phyloP scores from a whole-genome alignment of 2,888 invertebrate species.

The Standfussiana lucernea region DNA sequence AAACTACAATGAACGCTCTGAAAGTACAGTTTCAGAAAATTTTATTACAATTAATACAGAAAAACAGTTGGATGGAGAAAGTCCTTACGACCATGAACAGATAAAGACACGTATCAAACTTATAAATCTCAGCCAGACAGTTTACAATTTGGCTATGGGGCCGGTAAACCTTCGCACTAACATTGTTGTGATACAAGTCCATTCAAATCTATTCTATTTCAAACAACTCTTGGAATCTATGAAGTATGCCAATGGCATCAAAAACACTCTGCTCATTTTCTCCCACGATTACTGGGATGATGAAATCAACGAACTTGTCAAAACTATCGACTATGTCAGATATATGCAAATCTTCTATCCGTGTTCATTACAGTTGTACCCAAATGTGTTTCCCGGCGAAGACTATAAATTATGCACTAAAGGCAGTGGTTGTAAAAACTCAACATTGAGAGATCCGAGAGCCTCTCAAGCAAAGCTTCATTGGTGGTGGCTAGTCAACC shows the following conservation, averaged over 20 bases:
- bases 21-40: neutral
- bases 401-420: conserved; percentile 69
- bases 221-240: conserved; percentile 69
- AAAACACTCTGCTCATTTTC: conserved; percentile 70
- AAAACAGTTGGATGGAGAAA: conserved; percentile 1
- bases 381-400: conserved; percentile 71
- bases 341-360: conserved; percentile 68
- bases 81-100: conserved; percentile 16
- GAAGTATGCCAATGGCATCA: conserved; percentile 66
- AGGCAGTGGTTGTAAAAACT: conserved; percentile 65
- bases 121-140: conserved; percentile 67
- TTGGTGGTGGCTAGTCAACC: conserved; percentile 77
- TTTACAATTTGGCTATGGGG: conserved; percentile 60
- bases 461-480: conserved; percentile 73
- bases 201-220: conserved; percentile 67
- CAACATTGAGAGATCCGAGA: conserved; percentile 54
- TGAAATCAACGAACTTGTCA: conserved; percentile 59
- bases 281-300: conserved; percentile 65
- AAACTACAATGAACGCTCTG: too few species aligned
- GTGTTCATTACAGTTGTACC: conserved; percentile 71
- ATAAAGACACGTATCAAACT: conserved; percentile 62
- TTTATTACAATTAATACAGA: neutral
- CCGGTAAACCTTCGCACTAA: conserved; percentile 37
- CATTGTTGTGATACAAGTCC: conserved; percentile 74
- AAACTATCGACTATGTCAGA: conserved; percentile 50